Base-by-base conservation (phyloP, 2,113 vertebrate genomes). In the Oncorhynchus clarkii region DNA sequence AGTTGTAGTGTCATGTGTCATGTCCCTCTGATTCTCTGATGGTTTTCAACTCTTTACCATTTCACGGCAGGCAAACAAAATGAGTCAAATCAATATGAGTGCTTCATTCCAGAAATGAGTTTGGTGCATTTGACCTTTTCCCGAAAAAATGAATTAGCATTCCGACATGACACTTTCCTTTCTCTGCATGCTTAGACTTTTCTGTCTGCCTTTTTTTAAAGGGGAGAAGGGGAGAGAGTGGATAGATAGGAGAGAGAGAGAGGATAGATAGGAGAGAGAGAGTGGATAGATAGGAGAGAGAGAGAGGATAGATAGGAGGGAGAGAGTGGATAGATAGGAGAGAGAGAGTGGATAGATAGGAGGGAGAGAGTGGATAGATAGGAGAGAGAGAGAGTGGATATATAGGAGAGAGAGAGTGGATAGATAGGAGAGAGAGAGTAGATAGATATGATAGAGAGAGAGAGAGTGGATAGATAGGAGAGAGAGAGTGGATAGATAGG, bases 291-390 rank as follows among this genome's bases (percentile, higher is more conserved):
- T 75, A 64, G 70, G 22, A 26, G 67, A 20, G 18, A 1, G 29
- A 5, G 4, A 5, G 67, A 1, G 60, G 72, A 85, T 80, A 27
- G 27, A 27, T 27, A 27, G 87, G 80, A 3, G 27, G 3, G 3
- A 27, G 26, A 79, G 67, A 81, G 57, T 71, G 86, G 81, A 2
- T 27, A 84, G 83, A 83, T 39, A 76, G 87, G 79, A 77, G 81
- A 34, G 7, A 68, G 51, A 78, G 26, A 26, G 70, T 2, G 26
- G 26, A 26, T 26, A 26, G 26, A 26, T 74, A 69, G 85, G 51
- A 65, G 57, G 77, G 67, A 81, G 60, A 27, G 26, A 2, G 2
- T 26, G 82, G 26, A 27, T 27, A 84, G 83, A 84, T 6, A 77
- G 86, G 26, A 26, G 2, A 2, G 0, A 2, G 2, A 2, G 26